These are phyloP conservation scores for Cheilosia scutellata DNA, from an alignment of 2,888 invertebrate genomes.

Conservation along the genomic window DNA sequence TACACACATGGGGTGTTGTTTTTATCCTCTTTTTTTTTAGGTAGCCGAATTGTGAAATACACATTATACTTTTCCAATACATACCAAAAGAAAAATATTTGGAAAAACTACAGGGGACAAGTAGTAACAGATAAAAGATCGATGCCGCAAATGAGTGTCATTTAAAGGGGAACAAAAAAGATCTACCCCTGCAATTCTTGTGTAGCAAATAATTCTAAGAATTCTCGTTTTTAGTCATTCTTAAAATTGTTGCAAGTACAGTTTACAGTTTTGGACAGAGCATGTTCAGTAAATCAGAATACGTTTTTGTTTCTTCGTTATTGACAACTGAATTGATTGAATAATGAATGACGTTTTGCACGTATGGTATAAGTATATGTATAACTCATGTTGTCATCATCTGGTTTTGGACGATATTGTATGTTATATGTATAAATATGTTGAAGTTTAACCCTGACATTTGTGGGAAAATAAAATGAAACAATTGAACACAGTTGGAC, in stretches of 20 bases:
- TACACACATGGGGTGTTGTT: conserved; percentile 24
- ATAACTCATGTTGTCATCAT: background rate
- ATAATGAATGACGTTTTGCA: background rate
- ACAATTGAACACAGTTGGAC: too few species aligned
- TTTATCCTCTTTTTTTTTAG: conserved; percentile 18
- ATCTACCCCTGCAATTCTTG: background rate
- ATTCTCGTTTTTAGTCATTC: background rate
- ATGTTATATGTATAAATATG: too few species aligned
- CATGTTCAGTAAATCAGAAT: conserved; percentile 10
- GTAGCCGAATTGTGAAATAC: conserved; percentile 42
- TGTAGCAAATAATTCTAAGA: conserved; percentile 24
- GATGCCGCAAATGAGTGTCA: conserved; percentile 24
- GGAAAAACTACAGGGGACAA: background rate
- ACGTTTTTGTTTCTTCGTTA: background rate
- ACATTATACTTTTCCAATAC: conserved; percentile 12
- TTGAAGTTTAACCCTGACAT: too few species aligned
- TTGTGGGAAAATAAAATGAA: too few species aligned
- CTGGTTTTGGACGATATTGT: background rate
- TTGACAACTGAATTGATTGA: background rate
- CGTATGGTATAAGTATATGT: too few species aligned
- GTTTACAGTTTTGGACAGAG: background rate
- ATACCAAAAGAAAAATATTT: background rate
- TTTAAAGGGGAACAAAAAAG: background rate
- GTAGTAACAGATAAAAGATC: conserved; percentile 26
- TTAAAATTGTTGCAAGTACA: background rate